phyloP scores from a whole-genome alignment of 2,113 vertebrate genomes.

The Cisticola juncidis region DNA sequence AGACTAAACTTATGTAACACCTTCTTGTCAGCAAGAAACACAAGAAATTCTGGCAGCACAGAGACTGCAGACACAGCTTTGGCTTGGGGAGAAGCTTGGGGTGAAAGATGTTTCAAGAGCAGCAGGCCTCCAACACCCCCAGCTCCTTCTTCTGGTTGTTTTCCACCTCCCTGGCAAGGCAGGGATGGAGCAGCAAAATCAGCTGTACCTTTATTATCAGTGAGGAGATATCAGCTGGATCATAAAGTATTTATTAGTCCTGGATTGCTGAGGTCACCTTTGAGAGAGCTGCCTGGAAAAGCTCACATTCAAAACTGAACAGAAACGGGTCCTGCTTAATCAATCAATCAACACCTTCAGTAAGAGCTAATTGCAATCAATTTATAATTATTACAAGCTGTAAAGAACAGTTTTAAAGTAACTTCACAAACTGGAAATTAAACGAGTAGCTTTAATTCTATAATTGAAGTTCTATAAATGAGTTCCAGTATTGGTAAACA shows the following conservation, averaged over 20 bases:
- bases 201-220: neutral
- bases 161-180: neutral
- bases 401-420: neutral
- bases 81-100: neutral
- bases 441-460: neutral
- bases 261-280: neutral
- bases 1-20: neutral
- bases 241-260: neutral
- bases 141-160: neutral
- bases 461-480: neutral
- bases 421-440: neutral
- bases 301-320: neutral
- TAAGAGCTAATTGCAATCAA: neutral
- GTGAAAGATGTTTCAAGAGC: neutral
- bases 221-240: neutral
- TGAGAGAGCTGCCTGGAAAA: neutral
- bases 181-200: neutral
- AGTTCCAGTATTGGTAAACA: neutral
- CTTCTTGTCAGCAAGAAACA: neutral
- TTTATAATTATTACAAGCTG: neutral
- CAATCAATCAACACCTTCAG: neutral
- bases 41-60: neutral
- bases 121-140: rapidly evolving
- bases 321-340: neutral
- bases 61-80: neutral